A percentile compares a stretch with the other conserved stretches of the same genome.
Conservation (phyloP, 2,797 vertebrate species). For the Hephaestus fuliginosus region DNA sequence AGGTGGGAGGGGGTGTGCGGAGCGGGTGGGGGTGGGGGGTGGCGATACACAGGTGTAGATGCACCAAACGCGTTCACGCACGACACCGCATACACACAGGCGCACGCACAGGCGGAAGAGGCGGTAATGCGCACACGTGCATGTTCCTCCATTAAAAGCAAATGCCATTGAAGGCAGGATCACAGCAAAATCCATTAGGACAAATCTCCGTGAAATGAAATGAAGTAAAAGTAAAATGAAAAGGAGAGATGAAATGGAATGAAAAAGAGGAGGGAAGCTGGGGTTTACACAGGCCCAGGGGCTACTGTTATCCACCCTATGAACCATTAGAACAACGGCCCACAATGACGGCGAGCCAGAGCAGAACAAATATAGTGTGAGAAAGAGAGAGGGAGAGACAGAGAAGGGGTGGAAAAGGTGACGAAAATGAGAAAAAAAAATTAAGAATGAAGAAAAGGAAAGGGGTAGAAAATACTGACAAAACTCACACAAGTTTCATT, state of each 20-base stretch:
- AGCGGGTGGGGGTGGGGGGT: not conserved
- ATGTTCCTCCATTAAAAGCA: constrained; percentile 69
- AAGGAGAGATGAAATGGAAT: constrained; percentile 74
- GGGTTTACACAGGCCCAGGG: constrained; percentile 60
- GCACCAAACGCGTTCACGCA: not conserved
- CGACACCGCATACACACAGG: not conserved
- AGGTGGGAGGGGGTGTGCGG: not conserved
- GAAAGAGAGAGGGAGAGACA: constrained; percentile 10
- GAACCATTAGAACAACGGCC: constrained; percentile 65
- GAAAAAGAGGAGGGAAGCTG: constrained; percentile 41
- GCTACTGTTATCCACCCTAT: constrained; percentile 67
- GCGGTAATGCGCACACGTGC: not conserved
- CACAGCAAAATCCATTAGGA: constrained; percentile 81
- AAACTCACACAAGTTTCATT: constrained; percentile 19
- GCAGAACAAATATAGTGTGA: constrained; percentile 51
- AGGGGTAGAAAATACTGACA: constrained; percentile 5
- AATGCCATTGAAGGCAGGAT: constrained; percentile 76
- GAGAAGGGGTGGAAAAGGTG: constrained; percentile 17
- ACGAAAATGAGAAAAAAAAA: constrained; percentile 27
- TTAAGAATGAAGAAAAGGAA: not conserved
- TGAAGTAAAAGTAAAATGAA: constrained; percentile 78
- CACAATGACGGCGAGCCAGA: constrained; percentile 57
- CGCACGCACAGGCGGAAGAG: not conserved
- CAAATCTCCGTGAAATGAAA: constrained; percentile 83
- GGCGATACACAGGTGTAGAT: constrained; percentile 57